Evolutionary conservation across 2,888 invertebrate species (phyloP), one percentile per base, ranked within the genome.

Genomic region (Epirrhoe tristata): DNA sequence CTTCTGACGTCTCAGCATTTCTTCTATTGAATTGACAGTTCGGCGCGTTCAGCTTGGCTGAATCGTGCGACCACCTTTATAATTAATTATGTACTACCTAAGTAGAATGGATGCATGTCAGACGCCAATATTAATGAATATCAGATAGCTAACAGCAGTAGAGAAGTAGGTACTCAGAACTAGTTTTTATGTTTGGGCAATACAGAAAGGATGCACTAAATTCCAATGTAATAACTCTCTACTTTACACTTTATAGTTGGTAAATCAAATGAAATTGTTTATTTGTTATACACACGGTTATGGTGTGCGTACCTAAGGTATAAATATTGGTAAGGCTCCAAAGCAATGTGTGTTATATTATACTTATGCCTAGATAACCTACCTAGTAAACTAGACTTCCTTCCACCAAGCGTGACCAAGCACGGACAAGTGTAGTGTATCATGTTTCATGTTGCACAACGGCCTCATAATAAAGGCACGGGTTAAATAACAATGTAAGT

Each of bases 351-450:
- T 24, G 24, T 24, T 1, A 24, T 24, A 24, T n/a, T n/a, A n/a
- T n/a, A n/a, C n/a, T n/a, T n/a, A n/a, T 24, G 3, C 24, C 3
- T 24, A 24, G 24, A 24, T 24, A 24, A 24, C 24, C 16, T 43
- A 58, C 54, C 16, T 43, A 43, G 39, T 43, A 57, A 77, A 82
- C 85, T 67, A 57, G 87, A 77, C 81, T 67, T 69, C 79, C 82
- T 83, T 85, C 77, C 78, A 79, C 74, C 65, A 69, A 73, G 78
- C 82, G 76, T 86, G 81, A 84, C 86, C 78, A 70, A 69, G 14
- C 14, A 48, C 73, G 83, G 83, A 76, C 67, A 43, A 54, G 52
- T 55, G 32, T 14, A 48, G 14, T 48, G 6, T 5, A 46, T 58
- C 24, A 17, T 32, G 56, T 66, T 66, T 48, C 66, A 58, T 12